These are phyloP conservation scores for Oligia fasciuncula DNA, from an alignment of 2,888 invertebrate genomes.

Conservation along the genomic window DNA sequence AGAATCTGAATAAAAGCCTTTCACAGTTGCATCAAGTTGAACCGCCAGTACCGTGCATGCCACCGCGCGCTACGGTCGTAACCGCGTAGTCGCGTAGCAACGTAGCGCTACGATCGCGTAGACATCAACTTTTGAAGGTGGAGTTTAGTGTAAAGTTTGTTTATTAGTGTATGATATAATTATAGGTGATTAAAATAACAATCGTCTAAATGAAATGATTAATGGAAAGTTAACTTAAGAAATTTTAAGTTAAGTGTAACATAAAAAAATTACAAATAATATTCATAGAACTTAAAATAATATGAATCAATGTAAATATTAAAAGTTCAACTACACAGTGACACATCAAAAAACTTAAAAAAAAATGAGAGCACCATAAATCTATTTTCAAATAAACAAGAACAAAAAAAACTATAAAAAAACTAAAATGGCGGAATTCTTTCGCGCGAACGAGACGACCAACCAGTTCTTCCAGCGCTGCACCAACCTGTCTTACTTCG, in stretches of 20 bases:
- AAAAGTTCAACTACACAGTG: background rate
- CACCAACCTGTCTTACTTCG: slow-evolving; percentile 85
- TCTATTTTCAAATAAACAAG: background rate
- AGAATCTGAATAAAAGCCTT: background rate
- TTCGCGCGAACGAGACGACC: slow-evolving; percentile 77
- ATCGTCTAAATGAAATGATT: background rate
- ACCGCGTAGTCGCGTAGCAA: slow-evolving; percentile 58
- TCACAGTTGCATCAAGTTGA: slow-evolving; percentile 24
- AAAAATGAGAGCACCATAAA: slow-evolving; percentile 12
- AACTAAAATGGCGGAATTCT: slow-evolving; percentile 69
- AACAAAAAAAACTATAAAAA: background rate
- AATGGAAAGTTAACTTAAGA: background rate
- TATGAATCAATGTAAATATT: background rate
- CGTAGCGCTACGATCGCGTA: slow-evolving; percentile 57
- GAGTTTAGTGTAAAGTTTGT: slow-evolving; percentile 5
- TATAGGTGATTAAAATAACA: too few species aligned
- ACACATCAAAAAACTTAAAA: background rate
- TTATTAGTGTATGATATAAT: background rate
- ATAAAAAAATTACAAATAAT: background rate
- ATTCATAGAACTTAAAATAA: background rate
- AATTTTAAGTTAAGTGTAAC: background rate
- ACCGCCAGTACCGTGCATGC: slow-evolving; percentile 38
- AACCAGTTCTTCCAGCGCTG: slow-evolving; percentile 80
- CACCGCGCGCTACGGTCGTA: slow-evolving; percentile 70
- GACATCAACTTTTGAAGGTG: slow-evolving; percentile 42